A percentile compares a stretch with the other conserved stretches of the same genome.
phyloP scores from a whole-genome alignment of 2,797 vertebrate genomes.

The Acanthornis magna region DNA sequence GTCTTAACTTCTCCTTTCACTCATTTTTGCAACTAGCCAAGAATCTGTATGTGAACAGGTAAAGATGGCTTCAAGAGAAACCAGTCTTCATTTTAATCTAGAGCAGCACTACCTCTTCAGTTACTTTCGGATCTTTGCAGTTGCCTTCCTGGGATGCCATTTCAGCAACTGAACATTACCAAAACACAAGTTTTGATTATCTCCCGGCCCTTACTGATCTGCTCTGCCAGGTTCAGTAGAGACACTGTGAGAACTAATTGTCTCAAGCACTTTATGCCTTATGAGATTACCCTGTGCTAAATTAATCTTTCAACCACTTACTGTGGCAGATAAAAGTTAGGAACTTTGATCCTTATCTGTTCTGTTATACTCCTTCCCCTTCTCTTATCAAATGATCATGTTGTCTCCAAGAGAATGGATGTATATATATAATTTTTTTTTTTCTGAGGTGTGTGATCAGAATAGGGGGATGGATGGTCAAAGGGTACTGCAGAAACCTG shows the following conservation, averaged over 20 bases:
- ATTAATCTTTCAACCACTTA: background rate
- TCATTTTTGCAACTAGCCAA: background rate
- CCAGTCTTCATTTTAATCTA: background rate
- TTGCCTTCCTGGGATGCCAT: background rate
- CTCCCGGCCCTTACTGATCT: background rate
- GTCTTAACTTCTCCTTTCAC: background rate
- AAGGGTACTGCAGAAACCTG: background rate
- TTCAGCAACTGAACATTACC: background rate
- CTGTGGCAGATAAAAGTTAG: background rate
- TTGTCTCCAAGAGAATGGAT: background rate
- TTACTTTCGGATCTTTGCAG: background rate
- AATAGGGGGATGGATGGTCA: background rate
- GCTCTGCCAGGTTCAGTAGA: background rate
- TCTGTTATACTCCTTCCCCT: background rate
- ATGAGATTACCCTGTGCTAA: background rate
- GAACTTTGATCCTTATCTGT: background rate
- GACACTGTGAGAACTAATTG: background rate
- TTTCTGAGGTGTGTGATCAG: background rate
- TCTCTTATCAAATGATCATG: background rate
- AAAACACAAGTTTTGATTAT: background rate
- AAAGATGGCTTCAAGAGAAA: background rate
- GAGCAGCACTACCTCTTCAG: background rate
- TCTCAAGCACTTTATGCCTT: background rate
- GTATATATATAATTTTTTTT: background rate
- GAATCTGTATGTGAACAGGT: background rate